phyloP scores from a whole-genome alignment of 2,888 invertebrate species.

The Pomacea canaliculata region DNA sequence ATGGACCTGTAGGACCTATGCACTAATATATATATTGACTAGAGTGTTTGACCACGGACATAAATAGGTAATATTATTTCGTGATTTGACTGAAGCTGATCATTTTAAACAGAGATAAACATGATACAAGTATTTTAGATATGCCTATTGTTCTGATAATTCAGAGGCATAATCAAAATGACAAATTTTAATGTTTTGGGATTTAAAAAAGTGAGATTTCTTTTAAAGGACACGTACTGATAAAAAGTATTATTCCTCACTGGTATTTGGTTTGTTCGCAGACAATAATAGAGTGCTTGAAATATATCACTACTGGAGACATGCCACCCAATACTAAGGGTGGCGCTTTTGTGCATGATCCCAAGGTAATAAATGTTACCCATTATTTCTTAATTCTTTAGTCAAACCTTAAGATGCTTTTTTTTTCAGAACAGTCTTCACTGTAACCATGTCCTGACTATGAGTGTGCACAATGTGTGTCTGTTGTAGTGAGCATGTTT shows the following conservation, averaged over 20 bases:
- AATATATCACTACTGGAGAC: constrained; percentile 85
- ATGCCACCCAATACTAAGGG: constrained; percentile 86
- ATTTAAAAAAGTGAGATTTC: no score
- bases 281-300: constrained; percentile 95
- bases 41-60: no score
- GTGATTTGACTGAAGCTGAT: no score
- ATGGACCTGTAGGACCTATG: no score
- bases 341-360: constrained; percentile 88
- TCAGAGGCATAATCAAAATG: no score
- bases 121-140: no score
- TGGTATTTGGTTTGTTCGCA: constrained; percentile 51
- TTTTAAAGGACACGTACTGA: no score
- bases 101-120: no score
- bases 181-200: no score
- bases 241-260: neutral
- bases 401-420: neutral
- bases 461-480: neutral
- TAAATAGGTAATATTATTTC: no score
- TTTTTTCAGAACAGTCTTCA: neutral
- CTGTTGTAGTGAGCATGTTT: constrained; percentile 1
- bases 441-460: neutral
- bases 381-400: neutral
- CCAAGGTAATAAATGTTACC: constrained; percentile 73
- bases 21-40: no score
- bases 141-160: no score